Percentiles rank a stretch among this genome's conserved stretches.
Conservation (phyloP, 2,113 vertebrate genomes). For the Neomonachus schauinslandi region DNA sequence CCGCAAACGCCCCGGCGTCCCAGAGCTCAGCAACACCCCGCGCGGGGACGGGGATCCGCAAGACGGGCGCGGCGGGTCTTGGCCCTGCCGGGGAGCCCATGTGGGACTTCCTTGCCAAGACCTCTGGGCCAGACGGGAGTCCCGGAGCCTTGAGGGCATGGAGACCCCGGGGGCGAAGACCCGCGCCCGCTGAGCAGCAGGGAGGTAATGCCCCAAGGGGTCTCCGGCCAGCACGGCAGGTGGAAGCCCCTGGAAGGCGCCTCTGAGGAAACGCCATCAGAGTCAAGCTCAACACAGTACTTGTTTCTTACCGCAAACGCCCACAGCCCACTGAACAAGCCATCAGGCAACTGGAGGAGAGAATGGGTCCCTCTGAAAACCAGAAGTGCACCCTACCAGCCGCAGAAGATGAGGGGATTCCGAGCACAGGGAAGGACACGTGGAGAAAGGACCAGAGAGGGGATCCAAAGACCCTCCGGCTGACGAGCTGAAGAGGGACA, state of each 20-base stretch:
- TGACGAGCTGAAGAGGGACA: background rate
- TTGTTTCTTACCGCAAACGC: background rate
- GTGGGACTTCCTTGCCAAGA: background rate
- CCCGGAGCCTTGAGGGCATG: background rate
- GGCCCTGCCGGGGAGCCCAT: background rate
- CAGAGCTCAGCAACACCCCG: too few species aligned
- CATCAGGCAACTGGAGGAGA: background rate
- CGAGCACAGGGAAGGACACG: background rate
- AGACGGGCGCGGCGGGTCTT: background rate
- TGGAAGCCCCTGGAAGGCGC: rapidly evolving
- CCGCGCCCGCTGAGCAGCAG: background rate
- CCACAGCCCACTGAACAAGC: background rate
- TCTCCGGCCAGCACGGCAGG: background rate
- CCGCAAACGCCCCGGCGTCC: background rate
- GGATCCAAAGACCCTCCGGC: background rate
- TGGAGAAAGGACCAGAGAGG: background rate
- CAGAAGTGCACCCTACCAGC: background rate
- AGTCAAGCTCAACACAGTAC: background rate
- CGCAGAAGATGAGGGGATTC: background rate
- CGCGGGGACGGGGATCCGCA: background rate
- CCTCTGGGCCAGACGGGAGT: background rate
- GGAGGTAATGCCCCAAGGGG: background rate
- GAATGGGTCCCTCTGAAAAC: background rate
- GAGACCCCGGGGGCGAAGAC: background rate
- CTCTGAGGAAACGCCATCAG: background rate